Conservation (phyloP, 2,888 invertebrate genomes). For the Blastobasis adustella region DNA sequence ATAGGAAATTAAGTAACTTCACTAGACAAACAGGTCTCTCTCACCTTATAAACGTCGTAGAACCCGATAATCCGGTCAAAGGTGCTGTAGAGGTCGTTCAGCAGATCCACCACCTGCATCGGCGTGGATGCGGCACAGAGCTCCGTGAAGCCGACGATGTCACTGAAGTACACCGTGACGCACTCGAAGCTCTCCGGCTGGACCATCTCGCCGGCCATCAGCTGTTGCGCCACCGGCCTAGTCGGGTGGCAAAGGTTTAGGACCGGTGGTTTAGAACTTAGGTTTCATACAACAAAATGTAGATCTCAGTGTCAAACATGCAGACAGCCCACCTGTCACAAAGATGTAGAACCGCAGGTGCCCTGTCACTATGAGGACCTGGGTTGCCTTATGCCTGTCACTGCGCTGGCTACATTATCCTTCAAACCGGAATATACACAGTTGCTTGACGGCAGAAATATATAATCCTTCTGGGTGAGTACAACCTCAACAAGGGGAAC, state of each 20-base stretch:
- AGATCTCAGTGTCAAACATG: too few species aligned
- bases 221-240: conserved; percentile 90
- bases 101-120: conserved; percentile 93
- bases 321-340: too few species aligned
- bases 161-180: conserved; percentile 96
- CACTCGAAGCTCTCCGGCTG: conserved; percentile 94
- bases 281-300: too few species aligned
- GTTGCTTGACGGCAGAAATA: too few species aligned
- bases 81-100: conserved; percentile 96
- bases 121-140: conserved; percentile 94
- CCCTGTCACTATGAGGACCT: too few species aligned
- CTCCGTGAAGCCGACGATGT: conserved; percentile 94
- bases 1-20: too few species aligned
- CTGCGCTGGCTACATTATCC: too few species aligned
- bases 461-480: too few species aligned
- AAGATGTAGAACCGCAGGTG: too few species aligned
- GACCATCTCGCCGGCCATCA: conserved; percentile 93
- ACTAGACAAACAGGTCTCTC: background rate
- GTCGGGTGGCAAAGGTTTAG: background rate
- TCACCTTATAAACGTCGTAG: conserved; percentile 95
- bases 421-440: too few species aligned
- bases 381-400: too few species aligned
- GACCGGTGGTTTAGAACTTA: background rate
- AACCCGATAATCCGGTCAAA: conserved; percentile 97
- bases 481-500: too few species aligned